Conservation (phyloP, 2,797 vertebrate species). For the Alcedo quadribrachys region DNA sequence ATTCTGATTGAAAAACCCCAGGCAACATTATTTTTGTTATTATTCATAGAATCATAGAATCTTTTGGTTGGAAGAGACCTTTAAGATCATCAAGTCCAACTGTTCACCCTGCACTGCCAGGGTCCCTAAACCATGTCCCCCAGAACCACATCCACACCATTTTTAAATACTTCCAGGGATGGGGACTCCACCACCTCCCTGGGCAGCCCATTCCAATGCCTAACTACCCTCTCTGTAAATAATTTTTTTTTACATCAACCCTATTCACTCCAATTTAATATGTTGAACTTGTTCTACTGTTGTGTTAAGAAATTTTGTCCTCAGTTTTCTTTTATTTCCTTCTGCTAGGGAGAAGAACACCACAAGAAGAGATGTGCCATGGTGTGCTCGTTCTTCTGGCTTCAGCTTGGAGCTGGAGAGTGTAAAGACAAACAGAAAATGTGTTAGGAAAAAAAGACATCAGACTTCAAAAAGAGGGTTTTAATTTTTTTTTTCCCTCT, state of each 20-base stretch:
- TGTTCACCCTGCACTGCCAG: no score
- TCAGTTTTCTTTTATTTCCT: not conserved
- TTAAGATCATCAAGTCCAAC: no score
- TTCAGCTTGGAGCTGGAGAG: not conserved
- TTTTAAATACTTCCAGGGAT: no score
- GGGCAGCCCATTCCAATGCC: no score
- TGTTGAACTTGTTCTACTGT: constrained; percentile 2
- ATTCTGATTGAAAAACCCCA: not conserved
- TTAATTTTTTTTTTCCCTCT: not conserved
- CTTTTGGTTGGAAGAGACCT: no score
- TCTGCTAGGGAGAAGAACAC: not conserved
- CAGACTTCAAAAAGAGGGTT: not conserved
- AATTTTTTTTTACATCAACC: not conserved
- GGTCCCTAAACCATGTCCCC: no score
- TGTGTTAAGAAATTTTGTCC: not conserved
- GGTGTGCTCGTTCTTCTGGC: not conserved
- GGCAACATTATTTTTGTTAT: not conserved
- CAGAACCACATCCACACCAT: no score
- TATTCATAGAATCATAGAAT: not conserved
- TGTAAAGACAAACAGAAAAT: not conserved
- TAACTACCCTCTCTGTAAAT: no score
- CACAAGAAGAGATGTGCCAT: not conserved
- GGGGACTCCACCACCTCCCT: no score
- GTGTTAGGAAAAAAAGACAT: constrained; percentile 2
- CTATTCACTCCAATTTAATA: not conserved